Evolutionary conservation across 2,888 invertebrate species (phyloP), one percentile per base, ranked within the genome.

Genomic region (Himalopsyche japonica): DNA sequence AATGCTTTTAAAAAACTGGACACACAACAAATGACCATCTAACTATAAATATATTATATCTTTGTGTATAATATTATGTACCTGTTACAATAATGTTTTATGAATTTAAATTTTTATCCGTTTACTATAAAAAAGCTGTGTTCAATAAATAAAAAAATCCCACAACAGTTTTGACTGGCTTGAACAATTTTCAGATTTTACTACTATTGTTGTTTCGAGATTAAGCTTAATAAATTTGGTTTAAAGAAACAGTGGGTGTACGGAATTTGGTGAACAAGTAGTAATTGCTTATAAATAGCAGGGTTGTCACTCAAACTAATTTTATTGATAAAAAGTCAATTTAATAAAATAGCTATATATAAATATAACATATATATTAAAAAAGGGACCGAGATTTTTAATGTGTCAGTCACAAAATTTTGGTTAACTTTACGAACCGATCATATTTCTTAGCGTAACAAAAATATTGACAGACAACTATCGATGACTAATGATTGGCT

Each of bases 201-300:
- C 84, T 37, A 76, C 82, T 64, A 78, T 79, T 81, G 82, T 84
- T 82, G 82, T 70, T 79, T 76, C 79, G 47, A 84, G 84, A 84
- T 84, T 81, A 84, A 82, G 81, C 70, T 79, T 78, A 84, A 82
- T 84, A 82, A 79, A 82, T 84, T 84, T 79, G 79, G 80, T 20
- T 80, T 49, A 64, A 49, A 80, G 49, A 57, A 34, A 49, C 64
- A 57, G 80, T 80, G 80, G 80, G 80, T 57, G 80, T 49, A 64
- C 47, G 57, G 49, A 32, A 57, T 48, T 64, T 80, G 32, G 57
- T 49, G 80, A 49, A 30, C 57, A 64, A 15, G 80, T 64, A 64
- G 32, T 57, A 34, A 80, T 80, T 49, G 34, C 30, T 64, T 80
- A 80, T 37, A 37, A 32, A 15, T 5, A n/a, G 20, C 8, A 80